Evolutionary conservation across 2,888 invertebrate genomes (phyloP).

Genomic region (Tetragnatha montana): DNA sequence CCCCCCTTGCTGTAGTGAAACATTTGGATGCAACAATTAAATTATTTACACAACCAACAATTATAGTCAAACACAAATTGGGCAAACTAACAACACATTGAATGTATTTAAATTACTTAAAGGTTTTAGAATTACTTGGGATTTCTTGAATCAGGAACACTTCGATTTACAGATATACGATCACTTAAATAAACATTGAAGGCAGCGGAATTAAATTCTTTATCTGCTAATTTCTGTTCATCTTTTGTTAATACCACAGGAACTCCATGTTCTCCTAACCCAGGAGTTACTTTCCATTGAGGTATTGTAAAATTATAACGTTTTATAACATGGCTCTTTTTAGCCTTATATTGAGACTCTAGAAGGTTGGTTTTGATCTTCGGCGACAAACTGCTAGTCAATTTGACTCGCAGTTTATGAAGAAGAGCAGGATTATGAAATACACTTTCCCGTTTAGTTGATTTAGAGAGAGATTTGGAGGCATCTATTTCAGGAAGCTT

Average conservation of each 20-base stretch:
- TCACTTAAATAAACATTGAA: constrained; percentile 92
- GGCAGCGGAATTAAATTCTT: constrained; percentile 87
- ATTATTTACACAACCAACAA: too few species aligned
- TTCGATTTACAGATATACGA: constrained; percentile 88
- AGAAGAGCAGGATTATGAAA: constrained; percentile 56
- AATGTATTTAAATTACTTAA: too few species aligned
- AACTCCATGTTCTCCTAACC: constrained; percentile 84
- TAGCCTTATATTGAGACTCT: neutral
- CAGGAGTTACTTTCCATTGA: constrained; percentile 74
- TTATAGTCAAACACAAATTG: too few species aligned
- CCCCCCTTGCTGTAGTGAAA: too few species aligned
- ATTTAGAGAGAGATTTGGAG: constrained; percentile 15
- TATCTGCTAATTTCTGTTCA: constrained; percentile 81
- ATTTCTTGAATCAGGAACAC: constrained; percentile 82
- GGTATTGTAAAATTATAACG: constrained; percentile 32
- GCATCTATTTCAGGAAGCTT: neutral
- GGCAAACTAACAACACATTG: too few species aligned
- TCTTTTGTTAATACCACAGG: constrained; percentile 82
- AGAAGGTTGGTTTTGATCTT: neutral
- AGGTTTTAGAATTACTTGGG: constrained; percentile 75
- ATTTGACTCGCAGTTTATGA: constrained; percentile 50
- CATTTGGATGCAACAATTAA: too few species aligned
- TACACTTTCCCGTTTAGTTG: constrained; percentile 15
- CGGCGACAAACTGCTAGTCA: neutral
- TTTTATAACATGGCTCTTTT: neutral